Conservation (phyloP, 2,888 invertebrate genomes). For the Portevinia maculata region DNA sequence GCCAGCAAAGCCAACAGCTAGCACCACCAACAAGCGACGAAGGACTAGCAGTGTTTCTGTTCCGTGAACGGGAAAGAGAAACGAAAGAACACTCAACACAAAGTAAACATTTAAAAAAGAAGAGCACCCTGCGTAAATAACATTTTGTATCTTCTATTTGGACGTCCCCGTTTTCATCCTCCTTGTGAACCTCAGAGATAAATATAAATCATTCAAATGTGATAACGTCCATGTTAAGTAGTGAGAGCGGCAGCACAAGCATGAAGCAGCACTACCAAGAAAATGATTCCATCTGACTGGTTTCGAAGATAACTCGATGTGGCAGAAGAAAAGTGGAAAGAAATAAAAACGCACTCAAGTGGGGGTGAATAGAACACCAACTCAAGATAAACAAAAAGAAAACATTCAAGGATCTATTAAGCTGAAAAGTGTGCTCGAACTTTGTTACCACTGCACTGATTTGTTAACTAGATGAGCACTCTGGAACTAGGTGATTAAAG, state of each 20-base stretch:
- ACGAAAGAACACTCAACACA: conserved; percentile 44
- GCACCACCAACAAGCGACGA: background rate
- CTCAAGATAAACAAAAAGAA: conserved; percentile 44
- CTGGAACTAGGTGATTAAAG: conserved; percentile 16
- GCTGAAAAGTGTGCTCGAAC: conserved; percentile 2
- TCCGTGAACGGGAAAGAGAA: background rate
- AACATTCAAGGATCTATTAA: conserved; percentile 16
- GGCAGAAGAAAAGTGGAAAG: background rate
- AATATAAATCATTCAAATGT: conserved; percentile 71
- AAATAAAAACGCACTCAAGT: background rate
- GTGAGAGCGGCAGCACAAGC: background rate
- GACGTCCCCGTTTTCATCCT: conserved; percentile 12
- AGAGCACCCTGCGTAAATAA: conserved; percentile 55
- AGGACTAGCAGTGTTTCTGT: background rate
- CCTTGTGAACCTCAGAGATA: conserved; percentile 36
- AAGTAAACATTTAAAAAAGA: conserved; percentile 62
- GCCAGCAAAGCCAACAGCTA: conserved; percentile 2
- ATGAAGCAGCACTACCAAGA: background rate
- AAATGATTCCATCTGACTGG: conserved; percentile 53
- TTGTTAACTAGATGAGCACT: background rate
- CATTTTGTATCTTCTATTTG: conserved; percentile 57
- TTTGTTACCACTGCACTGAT: conserved; percentile 20
- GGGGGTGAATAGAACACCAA: background rate
- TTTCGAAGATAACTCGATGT: conserved; percentile 31
- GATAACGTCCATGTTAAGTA: conserved; percentile 60